Evolutionary conservation across 1,140 invertebrate species (phyloP), one percentile per base, ranked within the genome.

Genomic region (Sitobion miscanthi): DNA sequence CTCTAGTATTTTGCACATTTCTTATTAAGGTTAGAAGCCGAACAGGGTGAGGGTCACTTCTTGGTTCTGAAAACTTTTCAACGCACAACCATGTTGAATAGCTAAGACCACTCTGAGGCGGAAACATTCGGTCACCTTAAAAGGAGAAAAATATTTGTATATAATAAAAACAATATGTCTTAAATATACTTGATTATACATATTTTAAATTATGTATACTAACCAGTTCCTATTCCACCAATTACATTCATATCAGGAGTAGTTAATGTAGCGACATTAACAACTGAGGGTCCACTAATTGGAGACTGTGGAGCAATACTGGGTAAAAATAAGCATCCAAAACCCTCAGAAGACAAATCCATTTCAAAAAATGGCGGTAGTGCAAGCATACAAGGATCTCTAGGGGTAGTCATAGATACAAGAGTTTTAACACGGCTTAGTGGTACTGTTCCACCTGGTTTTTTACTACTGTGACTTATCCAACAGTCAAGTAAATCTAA

Each of bases 341-440:
- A 99, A 9, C 99, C 99, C 95, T 99, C 99, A 1, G 98, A 97
- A n/a, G 97, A 98, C 98, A 99, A 99, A 95, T 99, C 99, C 95
- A 99, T 98, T 95, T 99, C 99, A 23, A 99, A 98, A 95, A 99
- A 99, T 0, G 99, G 97, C 21, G 99, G 99, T 83, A 98, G 90
- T 38, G 94, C 94, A 94, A 90, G 94, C 94, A 93, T 91, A 87
- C 90, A 85, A 52, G 93, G 93, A 95, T 98, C 97, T 94, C 98
- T 97, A 0, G 98, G 99, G 0, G 99, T 99, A 20, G 99, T 99
- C 99, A 99, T 99, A 4, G 99, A 99, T 0, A 99, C 98, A 0
- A 99, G 95, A 35, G 99, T 99, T 95, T 99, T 99, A 85, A 99
- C 98, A 69, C 99, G 96, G 0, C 98, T 99, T 7, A 99, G 95